Percentiles rank a stretch among this genome's conserved stretches.
Conservation (phyloP, 2,888 invertebrate genomes). For the Epinotia nisella region DNA sequence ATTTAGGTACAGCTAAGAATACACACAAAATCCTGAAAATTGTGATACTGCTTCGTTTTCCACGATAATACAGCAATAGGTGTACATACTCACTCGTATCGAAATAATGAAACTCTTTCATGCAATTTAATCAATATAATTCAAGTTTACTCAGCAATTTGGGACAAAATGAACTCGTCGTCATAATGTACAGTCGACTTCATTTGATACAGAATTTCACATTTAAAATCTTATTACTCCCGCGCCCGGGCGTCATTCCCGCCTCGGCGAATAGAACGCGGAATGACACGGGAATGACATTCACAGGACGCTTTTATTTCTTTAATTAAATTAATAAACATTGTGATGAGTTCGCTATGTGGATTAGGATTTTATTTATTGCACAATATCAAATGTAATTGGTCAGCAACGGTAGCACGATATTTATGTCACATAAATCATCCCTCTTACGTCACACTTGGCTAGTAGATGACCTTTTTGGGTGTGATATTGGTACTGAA, state of each 20-base stretch:
- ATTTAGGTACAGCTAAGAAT: neutral
- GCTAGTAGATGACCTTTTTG: neutral
- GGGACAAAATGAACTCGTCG: slow-evolving; percentile 46
- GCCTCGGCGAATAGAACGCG: slow-evolving; percentile 61
- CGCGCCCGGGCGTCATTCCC: slow-evolving; percentile 58
- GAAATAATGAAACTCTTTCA: slow-evolving; percentile 2
- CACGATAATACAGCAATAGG: neutral
- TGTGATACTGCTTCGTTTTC: too few species aligned
- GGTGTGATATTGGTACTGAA: too few species aligned
- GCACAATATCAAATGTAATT: neutral
- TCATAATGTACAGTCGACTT: slow-evolving; percentile 58
- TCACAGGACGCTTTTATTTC: slow-evolving; percentile 52
- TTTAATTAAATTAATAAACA: slow-evolving; percentile 28
- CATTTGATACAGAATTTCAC: slow-evolving; percentile 70
- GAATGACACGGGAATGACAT: slow-evolving; percentile 55
- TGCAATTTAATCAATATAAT: slow-evolving; percentile 33
- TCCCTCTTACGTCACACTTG: neutral
- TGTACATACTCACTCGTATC: neutral
- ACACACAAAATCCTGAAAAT: too few species aligned
- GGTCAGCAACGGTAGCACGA: neutral
- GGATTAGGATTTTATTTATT: slow-evolving; percentile 10
- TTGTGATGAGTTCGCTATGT: neutral
- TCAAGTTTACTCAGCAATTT: slow-evolving; percentile 30
- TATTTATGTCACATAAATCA: neutral
- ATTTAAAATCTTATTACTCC: slow-evolving; percentile 76